phyloP scores from a whole-genome alignment of 2,113 vertebrate species.

The Rhea americana region DNA sequence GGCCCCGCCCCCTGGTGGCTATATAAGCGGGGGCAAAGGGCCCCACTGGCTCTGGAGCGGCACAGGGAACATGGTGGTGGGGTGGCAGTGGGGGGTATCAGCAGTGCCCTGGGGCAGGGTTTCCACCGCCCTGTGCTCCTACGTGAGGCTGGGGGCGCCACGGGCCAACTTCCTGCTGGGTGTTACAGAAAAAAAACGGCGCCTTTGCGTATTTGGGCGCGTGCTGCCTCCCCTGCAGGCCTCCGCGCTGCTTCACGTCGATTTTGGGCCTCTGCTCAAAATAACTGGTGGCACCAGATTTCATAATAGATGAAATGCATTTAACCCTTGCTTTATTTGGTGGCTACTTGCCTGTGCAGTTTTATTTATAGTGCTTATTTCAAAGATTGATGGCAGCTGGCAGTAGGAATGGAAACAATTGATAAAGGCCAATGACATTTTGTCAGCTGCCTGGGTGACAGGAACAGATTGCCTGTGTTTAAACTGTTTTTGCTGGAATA shows the following conservation, averaged over 20 bases:
- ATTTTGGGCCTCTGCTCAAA: constrained; percentile 5
- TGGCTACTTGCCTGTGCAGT: constrained; percentile 34
- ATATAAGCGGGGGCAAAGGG: too few relatives aligned
- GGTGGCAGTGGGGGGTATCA: too few relatives aligned
- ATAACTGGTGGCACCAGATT: not conserved
- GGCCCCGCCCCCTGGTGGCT: accelerated
- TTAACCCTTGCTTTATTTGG: constrained; percentile 31
- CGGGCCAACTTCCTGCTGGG: not conserved
- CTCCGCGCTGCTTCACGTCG: not conserved
- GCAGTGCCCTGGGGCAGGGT: too few relatives aligned
- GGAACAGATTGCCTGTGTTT: constrained; percentile 61
- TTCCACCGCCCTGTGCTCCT: too few relatives aligned
- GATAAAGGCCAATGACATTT: constrained; percentile 63
- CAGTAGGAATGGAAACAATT: constrained; percentile 62
- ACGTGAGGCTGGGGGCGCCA: not conserved
- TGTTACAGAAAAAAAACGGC: not conserved
- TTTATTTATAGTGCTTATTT: constrained; percentile 72
- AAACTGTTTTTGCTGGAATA: constrained; percentile 44
- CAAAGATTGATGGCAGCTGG: constrained; percentile 65
- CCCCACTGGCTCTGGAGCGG: too few relatives aligned
- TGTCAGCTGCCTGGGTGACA: constrained; percentile 67
- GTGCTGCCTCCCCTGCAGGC: not conserved
- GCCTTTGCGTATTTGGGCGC: accelerated
- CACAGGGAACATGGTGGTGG: too few relatives aligned
- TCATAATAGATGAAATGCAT: not conserved